phyloP scores from a whole-genome alignment of 2,113 vertebrate genomes.

The Noturus placidus region DNA sequence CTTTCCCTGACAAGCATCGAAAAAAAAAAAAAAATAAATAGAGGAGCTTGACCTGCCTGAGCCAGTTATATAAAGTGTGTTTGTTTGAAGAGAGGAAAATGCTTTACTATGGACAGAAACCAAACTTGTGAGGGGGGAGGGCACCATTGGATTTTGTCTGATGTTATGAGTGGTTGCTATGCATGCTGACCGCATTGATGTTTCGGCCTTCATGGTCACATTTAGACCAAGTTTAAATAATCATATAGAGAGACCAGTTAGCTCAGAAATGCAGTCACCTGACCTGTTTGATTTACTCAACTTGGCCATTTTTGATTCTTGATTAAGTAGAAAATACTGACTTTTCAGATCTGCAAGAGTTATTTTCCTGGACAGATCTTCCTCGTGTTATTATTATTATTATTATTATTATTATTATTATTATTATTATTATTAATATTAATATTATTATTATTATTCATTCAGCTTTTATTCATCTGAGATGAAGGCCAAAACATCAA shows the following conservation, averaged over 20 bases:
- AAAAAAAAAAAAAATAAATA: slow-evolving; percentile 3
- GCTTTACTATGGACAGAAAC: background rate
- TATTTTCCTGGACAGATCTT: background rate
- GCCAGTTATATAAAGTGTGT: slow-evolving; percentile 25
- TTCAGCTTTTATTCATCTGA: background rate
- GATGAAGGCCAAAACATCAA: background rate
- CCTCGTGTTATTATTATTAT: no score
- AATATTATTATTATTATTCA: background rate
- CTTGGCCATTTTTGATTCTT: background rate
- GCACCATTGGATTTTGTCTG: no score
- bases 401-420: background rate
- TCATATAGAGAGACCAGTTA: background rate
- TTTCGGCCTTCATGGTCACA: no score
- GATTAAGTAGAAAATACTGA: background rate
- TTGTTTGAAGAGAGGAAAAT: background rate
- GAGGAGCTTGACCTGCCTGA: slow-evolving; percentile 13
- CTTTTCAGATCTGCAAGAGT: background rate
- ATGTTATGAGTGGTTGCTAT: no score
- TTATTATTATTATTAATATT: background rate
- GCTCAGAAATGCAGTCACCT: background rate
- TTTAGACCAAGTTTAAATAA: background rate
- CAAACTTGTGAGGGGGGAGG: background rate
- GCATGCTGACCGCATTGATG: no score
- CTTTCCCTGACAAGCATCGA: slow-evolving; percentile 24
- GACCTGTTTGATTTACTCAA: background rate